Conservation (phyloP, 1,140 invertebrate species). For the Eriocheir sinensis region DNA sequence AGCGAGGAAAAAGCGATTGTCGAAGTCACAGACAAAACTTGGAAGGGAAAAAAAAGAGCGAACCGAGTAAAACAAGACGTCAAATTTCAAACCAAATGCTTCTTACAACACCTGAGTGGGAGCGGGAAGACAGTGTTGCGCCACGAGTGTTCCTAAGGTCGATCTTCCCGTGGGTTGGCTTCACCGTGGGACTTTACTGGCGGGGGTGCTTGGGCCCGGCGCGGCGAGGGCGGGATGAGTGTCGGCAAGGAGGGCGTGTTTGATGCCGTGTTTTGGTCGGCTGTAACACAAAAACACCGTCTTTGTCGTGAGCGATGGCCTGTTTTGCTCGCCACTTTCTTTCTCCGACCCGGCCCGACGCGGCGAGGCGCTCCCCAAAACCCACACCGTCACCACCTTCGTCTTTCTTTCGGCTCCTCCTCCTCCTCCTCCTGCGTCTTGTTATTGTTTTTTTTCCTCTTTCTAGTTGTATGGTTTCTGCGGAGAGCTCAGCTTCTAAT, state of each 20-base stretch:
- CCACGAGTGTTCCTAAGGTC: neutral
- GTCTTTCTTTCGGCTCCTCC: too few relatives aligned
- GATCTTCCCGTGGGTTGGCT: neutral
- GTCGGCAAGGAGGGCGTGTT: constrained; percentile 38
- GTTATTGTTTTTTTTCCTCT: neutral
- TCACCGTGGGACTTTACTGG: neutral
- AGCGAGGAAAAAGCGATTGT: neutral
- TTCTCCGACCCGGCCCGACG: neutral
- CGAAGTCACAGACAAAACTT: constrained; percentile 37
- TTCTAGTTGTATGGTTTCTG: neutral
- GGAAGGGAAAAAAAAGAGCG: neutral
- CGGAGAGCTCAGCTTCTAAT: neutral
- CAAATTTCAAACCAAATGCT: constrained; percentile 41
- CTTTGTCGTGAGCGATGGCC: constrained; percentile 53
- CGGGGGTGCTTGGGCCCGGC: neutral
- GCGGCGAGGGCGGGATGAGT: neutral
- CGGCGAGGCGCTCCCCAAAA: neutral
- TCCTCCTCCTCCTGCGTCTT: neutral
- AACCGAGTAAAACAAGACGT: constrained; percentile 18
- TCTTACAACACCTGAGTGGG: constrained; percentile 17
- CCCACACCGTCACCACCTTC: neutral
- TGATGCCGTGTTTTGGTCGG: constrained; percentile 61
- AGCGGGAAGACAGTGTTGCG: neutral
- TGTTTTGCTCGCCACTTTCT: constrained; percentile 39
- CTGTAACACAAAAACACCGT: constrained; percentile 53